These are phyloP conservation scores for Ooceraea biroi DNA, from an alignment of 1,140 invertebrate species.

Conservation along the genomic window DNA sequence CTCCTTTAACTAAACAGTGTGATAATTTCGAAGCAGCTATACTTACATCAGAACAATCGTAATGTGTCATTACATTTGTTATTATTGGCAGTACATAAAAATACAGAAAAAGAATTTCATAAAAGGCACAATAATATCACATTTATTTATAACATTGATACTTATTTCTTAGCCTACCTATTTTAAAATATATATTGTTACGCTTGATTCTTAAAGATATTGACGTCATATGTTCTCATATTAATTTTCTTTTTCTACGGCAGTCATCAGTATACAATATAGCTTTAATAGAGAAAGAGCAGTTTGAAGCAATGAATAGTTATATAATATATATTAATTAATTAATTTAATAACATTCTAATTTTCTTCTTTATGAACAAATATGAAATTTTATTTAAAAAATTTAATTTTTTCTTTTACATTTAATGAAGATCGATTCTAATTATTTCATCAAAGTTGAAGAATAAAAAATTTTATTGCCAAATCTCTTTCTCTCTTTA, in stretches of 20 bases:
- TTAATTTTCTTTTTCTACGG: neutral
- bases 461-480: too few species aligned
- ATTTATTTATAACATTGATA: slow-evolving; percentile 67
- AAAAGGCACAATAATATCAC: slow-evolving; percentile 78
- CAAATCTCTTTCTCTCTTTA: too few species aligned
- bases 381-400: too few species aligned
- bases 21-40: slow-evolving; percentile 50
- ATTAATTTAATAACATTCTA: too few species aligned
- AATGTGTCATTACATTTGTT: slow-evolving; percentile 33
- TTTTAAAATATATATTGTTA: slow-evolving; percentile 42
- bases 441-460: too few species aligned
- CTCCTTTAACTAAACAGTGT: neutral
- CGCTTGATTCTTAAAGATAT: neutral
- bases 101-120: slow-evolving; percentile 58
- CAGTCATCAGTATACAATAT: neutral
- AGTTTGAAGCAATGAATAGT: too few species aligned
- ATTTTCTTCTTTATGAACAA: too few species aligned
- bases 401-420: too few species aligned
- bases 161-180: slow-evolving; percentile 22
- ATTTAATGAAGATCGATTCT: too few species aligned
- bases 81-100: slow-evolving; percentile 61
- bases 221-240: neutral
- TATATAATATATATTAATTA: too few species aligned
- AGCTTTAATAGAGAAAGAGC: too few species aligned
- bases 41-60: slow-evolving; percentile 34